A percentile compares a stretch with the other conserved stretches of the same genome.
Evolutionary conservation across 2,797 vertebrate species (phyloP).

Genomic region (Telmatherina bonti): DNA sequence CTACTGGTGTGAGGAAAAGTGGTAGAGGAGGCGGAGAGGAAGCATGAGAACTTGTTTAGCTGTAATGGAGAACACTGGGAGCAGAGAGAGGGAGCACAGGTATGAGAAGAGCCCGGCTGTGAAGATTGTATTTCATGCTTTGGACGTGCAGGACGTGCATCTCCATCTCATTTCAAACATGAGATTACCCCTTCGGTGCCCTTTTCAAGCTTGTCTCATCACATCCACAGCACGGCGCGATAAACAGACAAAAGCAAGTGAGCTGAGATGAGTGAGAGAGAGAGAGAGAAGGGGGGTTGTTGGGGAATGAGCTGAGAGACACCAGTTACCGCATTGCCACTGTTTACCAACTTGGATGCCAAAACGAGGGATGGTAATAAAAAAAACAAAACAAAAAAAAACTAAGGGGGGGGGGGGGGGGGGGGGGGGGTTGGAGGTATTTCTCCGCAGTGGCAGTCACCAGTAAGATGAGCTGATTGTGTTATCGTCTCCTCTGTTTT

Average conservation of each 20-base stretch:
- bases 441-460: not conserved
- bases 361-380: not conserved
- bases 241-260: slow-evolving; percentile 15
- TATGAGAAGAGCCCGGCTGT: slow-evolving; percentile 13
- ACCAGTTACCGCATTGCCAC: slow-evolving; percentile 76
- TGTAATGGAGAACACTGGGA: slow-evolving; percentile 28
- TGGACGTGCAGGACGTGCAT: not conserved
- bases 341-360: slow-evolving; percentile 40
- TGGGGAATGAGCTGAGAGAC: slow-evolving; percentile 29
- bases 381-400: too few species aligned
- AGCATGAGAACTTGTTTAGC: not conserved
- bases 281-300: not conserved
- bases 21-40: not conserved
- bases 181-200: slow-evolving; percentile 4
- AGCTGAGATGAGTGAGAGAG: slow-evolving; percentile 25
- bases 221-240: slow-evolving; percentile 16
- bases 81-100: slow-evolving; percentile 31
- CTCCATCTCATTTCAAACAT: slow-evolving; percentile 8
- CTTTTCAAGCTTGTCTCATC: slow-evolving; percentile 27
- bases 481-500: not conserved
- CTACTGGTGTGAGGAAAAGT: slow-evolving; percentile 8
- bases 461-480: not conserved
- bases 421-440: not conserved
- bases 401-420: too few species aligned
- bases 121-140: not conserved